Percentiles rank a stretch among this genome's conserved stretches.
Conservation (phyloP, 2,113 vertebrate species). For the Tiliqua scincoides region DNA sequence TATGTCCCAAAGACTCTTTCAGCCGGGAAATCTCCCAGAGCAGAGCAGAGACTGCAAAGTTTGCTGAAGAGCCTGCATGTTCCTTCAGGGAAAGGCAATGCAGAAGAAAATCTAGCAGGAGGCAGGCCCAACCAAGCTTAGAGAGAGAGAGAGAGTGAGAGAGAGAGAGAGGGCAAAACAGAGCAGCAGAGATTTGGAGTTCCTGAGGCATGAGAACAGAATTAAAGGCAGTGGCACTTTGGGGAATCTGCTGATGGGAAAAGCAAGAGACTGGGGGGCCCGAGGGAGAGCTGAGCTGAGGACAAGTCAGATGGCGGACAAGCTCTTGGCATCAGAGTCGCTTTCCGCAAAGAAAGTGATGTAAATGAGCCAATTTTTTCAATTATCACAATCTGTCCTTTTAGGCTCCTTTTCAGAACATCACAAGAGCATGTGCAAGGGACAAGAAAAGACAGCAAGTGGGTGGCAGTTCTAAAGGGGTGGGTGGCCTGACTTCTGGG, state of each 20-base stretch:
- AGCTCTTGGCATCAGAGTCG: slow-evolving; percentile 27
- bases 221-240: background rate
- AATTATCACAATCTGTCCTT: background rate
- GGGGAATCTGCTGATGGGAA: background rate
- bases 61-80: background rate
- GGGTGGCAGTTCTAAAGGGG: too few species aligned
- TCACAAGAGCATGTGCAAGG: background rate
- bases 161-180: background rate
- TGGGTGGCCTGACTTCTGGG: too few species aligned
- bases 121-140: background rate
- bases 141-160: background rate
- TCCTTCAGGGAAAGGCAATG: background rate
- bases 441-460: background rate
- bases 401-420: background rate
- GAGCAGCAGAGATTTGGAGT: slow-evolving; percentile 6
- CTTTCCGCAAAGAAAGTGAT: background rate
- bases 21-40: background rate
- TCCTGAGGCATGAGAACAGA: slow-evolving; percentile 2
- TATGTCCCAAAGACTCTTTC: background rate
- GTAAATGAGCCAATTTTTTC: background rate
- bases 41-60: background rate
- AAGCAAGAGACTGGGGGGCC: background rate
- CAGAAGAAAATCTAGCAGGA: background rate
- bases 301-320: slow-evolving; percentile 25
- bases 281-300: background rate